A percentile compares a stretch with the other conserved stretches of the same genome.
Evolutionary conservation across 1,140 invertebrate genomes (phyloP).

Genomic region (Drosophila sulfurigaster): DNA sequence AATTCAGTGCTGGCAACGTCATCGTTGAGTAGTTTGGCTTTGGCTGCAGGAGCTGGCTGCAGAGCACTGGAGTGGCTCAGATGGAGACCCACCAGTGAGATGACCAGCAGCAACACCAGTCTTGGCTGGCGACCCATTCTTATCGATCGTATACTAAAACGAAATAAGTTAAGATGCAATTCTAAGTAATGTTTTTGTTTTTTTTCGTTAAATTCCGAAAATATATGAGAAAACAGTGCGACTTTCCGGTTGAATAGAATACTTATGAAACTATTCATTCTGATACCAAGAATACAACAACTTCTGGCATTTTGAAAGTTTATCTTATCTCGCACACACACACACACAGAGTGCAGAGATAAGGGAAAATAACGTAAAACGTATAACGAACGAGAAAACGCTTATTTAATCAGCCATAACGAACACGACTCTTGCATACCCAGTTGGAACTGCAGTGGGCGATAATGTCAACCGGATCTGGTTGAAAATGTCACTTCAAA

Average conservation of each 20-base stretch:
- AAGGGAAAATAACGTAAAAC: conserved; percentile 45
- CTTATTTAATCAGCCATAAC: conserved; percentile 68
- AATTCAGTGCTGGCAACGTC: conserved; percentile 62
- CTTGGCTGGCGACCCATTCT: conserved; percentile 79
- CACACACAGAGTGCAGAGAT: conserved; percentile 44
- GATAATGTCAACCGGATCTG: conserved; percentile 6
- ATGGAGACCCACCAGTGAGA: conserved; percentile 64
- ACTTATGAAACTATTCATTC: conserved; percentile 23
- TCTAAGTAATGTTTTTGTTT: no score
- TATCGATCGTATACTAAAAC: conserved; percentile 52
- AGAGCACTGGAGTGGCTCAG: conserved; percentile 49
- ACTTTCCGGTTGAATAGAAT: conserved; percentile 1
- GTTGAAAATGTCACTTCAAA: not conserved
- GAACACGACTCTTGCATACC: conserved; percentile 6
- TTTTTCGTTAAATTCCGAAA: no score
- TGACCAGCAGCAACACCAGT: conserved; percentile 77
- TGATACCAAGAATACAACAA: conserved; percentile 32
- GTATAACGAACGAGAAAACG: conserved; percentile 2
- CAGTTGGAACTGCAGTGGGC: not conserved
- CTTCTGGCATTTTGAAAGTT: conserved; percentile 6
- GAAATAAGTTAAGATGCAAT: conserved; percentile 2
- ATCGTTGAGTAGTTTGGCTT: conserved; percentile 44
- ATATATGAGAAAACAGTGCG: not conserved
- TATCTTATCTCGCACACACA: conserved; percentile 61
- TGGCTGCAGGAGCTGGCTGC: conserved; percentile 13